Evolutionary conservation across 1,140 invertebrate species (phyloP).

Genomic region (Phenacoccus solenopsis): DNA sequence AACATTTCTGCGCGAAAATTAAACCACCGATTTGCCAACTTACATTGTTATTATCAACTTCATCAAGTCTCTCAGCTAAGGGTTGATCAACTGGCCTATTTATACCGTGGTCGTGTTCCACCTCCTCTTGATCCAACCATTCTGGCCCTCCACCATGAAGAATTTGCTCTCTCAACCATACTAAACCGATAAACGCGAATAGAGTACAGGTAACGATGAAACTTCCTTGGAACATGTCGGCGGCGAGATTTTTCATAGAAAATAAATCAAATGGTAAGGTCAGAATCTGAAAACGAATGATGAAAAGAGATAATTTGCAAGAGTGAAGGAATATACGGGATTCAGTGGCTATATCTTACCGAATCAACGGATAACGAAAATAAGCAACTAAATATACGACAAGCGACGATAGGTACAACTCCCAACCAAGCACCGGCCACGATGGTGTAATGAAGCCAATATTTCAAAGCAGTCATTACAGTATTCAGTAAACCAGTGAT

Average conservation of each 20-base stretch:
- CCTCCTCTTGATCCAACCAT: slow-evolving; percentile 59
- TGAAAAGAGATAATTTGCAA: background rate
- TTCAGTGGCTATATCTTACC: slow-evolving; percentile 26
- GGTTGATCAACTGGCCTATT: slow-evolving; percentile 15
- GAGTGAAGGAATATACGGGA: background rate
- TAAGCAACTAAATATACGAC: slow-evolving; percentile 82
- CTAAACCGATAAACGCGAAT: slow-evolving; percentile 89
- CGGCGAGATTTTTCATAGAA: slow-evolving; percentile 81
- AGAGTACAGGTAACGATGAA: slow-evolving; percentile 94
- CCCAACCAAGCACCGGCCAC: slow-evolving; percentile 95
- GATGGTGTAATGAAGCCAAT: slow-evolving; percentile 92
- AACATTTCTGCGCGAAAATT: background rate
- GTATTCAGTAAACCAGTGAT: slow-evolving; percentile 77
- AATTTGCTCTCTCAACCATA: slow-evolving; percentile 97
- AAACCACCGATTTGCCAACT: background rate
- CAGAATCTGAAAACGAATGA: slow-evolving; percentile 39
- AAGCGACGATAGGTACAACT: slow-evolving; percentile 93
- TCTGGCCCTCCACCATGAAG: slow-evolving; percentile 92
- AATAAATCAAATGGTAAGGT: slow-evolving; percentile 83
- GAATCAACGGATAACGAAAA: slow-evolving; percentile 80
- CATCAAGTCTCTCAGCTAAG: slow-evolving; percentile 18
- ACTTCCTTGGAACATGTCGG: slow-evolving; percentile 90
- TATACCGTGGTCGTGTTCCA: slow-evolving; percentile 9
- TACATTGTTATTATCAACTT: slow-evolving; percentile 19
- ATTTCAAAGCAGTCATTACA: slow-evolving; percentile 78